Base-by-base conservation (phyloP, 2,797 vertebrate genomes). In the Australoheros facetus region DNA sequence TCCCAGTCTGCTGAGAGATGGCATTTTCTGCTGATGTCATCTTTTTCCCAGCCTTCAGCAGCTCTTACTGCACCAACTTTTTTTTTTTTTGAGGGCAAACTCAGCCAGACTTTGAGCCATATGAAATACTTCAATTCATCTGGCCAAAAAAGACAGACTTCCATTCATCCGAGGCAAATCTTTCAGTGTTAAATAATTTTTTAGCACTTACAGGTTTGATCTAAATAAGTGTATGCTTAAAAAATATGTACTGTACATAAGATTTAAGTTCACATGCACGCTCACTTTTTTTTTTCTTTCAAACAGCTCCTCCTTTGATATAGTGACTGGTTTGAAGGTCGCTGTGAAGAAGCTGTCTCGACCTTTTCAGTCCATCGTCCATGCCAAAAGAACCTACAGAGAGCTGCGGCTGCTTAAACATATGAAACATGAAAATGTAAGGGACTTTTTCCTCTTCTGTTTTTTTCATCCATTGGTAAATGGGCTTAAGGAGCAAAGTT, bases 371-470 rank as follows among this genome's bases (percentile, higher is more conserved):
- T 99, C 98, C 86, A 97, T 98, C 90, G 99, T 98, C 90, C 98
- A 99, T 1, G 98, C 98, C 88, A 99, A 99, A 83, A 96, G 98
- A 85, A 99, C 98, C 4, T 99, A 99, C 93, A 94, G 98, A 89
- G 98, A 99, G 89, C 94, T 99, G 57, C 96, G 98, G 66, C 93
- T 99, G 26, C 97, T 99, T 9, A 99, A 99, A 87, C 98, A 99
- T 89, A 99, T 99, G 98, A 99, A 98, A 75, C 98, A 99, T 4
- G 98, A 99, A 95, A 99, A 99, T 37, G 98, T 99, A 85, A 97
- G 97, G 7, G 0, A 32, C 6, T 66, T 51, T 56, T 85, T 69
- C 73, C 28, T 64, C 34, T 77, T 84, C 45, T 30, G 0, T 11
- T 62, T 79, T 48, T 48, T 60, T 19, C 53, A 1, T 21, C 45